Evolutionary conservation across 2,888 invertebrate species (phyloP).

Genomic region (Monopis laevigella): DNA sequence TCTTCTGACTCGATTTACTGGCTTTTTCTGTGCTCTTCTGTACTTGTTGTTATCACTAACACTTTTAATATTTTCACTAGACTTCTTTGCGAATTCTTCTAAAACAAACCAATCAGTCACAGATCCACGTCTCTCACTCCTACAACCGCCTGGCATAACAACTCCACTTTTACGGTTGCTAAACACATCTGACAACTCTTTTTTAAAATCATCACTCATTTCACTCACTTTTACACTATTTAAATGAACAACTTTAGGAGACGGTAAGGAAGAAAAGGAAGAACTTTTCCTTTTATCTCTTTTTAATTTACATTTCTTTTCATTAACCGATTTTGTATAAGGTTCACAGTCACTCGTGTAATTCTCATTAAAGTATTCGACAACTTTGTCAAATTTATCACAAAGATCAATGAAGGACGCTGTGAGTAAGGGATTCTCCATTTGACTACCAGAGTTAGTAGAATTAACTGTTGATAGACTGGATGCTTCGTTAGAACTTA

Average conservation of each 20-base stretch:
- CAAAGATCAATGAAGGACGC: constrained; percentile 44
- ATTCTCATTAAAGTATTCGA: constrained; percentile 53
- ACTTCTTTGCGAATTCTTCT: constrained; percentile 33
- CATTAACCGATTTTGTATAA: constrained; percentile 36
- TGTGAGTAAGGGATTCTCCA: constrained; percentile 13
- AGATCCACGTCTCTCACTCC: constrained; percentile 40
- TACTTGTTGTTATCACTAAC: constrained; percentile 38
- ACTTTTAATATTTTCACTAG: constrained; percentile 10
- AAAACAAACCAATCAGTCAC: constrained; percentile 59
- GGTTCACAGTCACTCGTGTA: constrained; percentile 56
- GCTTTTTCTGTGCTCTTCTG: constrained; percentile 44
- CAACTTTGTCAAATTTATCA: constrained; percentile 48
- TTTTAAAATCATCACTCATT: constrained; percentile 49
- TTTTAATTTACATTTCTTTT: constrained; percentile 18
- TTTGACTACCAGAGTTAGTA: constrained; percentile 36
- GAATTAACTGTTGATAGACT: constrained; percentile 43
- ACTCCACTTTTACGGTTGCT: constrained; percentile 29
- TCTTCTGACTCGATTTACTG: constrained; percentile 43
- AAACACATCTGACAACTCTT: constrained; percentile 33
- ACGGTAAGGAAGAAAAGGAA: constrained; percentile 44
- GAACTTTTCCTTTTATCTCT: constrained; percentile 44
- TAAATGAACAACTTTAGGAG: constrained; percentile 48
- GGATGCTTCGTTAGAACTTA: constrained; percentile 25
- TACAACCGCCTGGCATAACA: constrained; percentile 15
- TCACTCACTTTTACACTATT: constrained; percentile 34